Percentiles rank a stretch among this genome's conserved stretches.
Evolutionary conservation across 2,113 vertebrate genomes (phyloP).

Genomic region (Clarias magur): DNA sequence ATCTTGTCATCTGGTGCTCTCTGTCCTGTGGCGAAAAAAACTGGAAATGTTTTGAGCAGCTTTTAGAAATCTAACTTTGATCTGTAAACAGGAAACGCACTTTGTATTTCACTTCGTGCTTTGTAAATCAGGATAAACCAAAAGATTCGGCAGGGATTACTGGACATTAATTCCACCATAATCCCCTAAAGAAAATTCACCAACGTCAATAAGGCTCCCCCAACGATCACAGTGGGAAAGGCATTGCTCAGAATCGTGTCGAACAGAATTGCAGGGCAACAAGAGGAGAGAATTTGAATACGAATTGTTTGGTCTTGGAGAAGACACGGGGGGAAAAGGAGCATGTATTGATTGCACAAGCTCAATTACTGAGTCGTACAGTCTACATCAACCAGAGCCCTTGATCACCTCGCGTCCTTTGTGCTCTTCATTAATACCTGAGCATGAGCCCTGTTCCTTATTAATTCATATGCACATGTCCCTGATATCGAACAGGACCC

Average conservation of each 20-base stretch:
- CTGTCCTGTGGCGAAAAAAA: not conserved
- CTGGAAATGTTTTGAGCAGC: not conserved
- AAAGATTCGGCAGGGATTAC: constrained; percentile 57
- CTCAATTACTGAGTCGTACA: constrained; percentile 53
- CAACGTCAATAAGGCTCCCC: constrained; percentile 58
- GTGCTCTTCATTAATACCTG: constrained; percentile 57
- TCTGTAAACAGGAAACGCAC: constrained; percentile 21
- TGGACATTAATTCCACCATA: constrained; percentile 52
- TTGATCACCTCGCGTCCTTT: constrained; percentile 51
- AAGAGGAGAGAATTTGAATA: constrained; percentile 36
- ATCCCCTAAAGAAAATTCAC: constrained; percentile 62
- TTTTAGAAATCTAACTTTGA: not conserved
- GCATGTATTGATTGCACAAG: constrained; percentile 55
- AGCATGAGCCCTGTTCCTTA: constrained; percentile 55
- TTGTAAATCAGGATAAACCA: constrained; percentile 25
- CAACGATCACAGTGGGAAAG: constrained; percentile 22
- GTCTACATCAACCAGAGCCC: constrained; percentile 46
- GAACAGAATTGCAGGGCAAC: constrained; percentile 29
- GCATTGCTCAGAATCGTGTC: constrained; percentile 22
- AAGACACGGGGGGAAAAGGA: not conserved
- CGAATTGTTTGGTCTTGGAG: constrained; percentile 31
- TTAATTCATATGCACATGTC: constrained; percentile 59
- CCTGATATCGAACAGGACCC: constrained; percentile 40
- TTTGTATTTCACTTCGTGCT: constrained; percentile 12
- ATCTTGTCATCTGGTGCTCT: not conserved